phyloP scores from a whole-genome alignment of 53 echinoderm and acorn worm genomes.

The Echinometra lucunter region DNA sequence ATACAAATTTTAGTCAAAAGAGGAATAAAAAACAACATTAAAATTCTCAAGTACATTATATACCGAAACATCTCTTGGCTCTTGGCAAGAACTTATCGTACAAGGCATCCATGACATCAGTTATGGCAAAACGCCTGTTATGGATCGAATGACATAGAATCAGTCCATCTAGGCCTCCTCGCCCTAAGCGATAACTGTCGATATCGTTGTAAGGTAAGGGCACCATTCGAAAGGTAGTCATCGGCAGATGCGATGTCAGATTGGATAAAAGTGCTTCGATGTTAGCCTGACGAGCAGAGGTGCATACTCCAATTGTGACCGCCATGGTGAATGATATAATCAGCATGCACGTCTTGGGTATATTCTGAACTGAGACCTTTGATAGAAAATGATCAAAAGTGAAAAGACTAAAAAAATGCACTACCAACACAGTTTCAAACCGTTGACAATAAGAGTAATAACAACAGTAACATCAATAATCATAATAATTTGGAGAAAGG shows the following conservation, averaged over 20 bases:
- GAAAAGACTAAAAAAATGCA: no score
- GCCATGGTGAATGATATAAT: not conserved
- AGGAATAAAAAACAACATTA: not conserved
- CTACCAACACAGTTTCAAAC: no score
- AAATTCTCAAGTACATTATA: not conserved
- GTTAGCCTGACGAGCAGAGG: not conserved
- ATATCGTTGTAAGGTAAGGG: constrained; percentile 39
- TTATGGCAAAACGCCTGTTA: constrained; percentile 20
- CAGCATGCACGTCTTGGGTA: no score
- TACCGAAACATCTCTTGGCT: not conserved
- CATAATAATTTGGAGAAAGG: no score
- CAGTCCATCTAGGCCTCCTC: not conserved
- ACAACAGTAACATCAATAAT: no score
- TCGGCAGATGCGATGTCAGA: not conserved
- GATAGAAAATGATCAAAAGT: no score
- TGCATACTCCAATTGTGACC: not conserved
- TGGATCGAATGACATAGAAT: constrained; percentile 38
- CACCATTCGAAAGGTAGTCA: not conserved
- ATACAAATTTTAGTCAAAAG: no score
- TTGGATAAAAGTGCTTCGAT: not conserved
- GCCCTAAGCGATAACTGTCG: not conserved
- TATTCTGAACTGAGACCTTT: no score
- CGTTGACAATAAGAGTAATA: no score
- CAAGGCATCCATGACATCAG: constrained; percentile 26
- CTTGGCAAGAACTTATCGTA: constrained; percentile 39